phyloP scores from a whole-genome alignment of 2,797 vertebrate genomes.

The Ispidina lecontei region DNA sequence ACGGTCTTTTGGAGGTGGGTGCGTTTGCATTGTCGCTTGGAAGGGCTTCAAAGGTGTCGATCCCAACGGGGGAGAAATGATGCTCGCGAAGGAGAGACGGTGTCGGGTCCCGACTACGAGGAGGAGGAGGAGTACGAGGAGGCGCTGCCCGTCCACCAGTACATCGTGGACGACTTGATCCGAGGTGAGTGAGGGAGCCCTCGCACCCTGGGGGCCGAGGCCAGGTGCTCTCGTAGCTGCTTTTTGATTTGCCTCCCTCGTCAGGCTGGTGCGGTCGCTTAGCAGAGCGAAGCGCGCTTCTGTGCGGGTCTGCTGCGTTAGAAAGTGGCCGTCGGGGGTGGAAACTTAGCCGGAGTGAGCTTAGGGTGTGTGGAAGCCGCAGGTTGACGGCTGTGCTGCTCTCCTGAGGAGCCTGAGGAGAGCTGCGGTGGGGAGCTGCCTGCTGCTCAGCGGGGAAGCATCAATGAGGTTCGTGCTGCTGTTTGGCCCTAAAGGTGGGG shows the following conservation, averaged over 20 bases:
- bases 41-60: no score
- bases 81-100: not conserved
- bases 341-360: fast-evolving
- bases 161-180: constrained; percentile 47
- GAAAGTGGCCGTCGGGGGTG: not conserved
- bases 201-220: no score
- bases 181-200: constrained; percentile 64
- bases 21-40: no score
- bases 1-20: no score
- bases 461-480: not conserved
- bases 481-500: not conserved
- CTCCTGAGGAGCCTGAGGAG: not conserved
- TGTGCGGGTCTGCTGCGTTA: not conserved
- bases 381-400: no score
- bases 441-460: fast-evolving
- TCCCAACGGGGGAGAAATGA: no score
- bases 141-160: constrained; percentile 54
- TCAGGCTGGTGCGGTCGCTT: not conserved
- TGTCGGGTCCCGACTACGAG: constrained; percentile 52
- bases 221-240: not conserved
- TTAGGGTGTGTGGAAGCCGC: not conserved
- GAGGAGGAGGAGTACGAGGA: constrained; percentile 67
- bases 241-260: fast-evolving
- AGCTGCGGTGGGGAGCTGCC: not conserved
- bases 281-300: fast-evolving